These are phyloP conservation scores for Tetragonula clypearis DNA, from an alignment of 1,140 invertebrate species.

Conservation along the genomic window DNA sequence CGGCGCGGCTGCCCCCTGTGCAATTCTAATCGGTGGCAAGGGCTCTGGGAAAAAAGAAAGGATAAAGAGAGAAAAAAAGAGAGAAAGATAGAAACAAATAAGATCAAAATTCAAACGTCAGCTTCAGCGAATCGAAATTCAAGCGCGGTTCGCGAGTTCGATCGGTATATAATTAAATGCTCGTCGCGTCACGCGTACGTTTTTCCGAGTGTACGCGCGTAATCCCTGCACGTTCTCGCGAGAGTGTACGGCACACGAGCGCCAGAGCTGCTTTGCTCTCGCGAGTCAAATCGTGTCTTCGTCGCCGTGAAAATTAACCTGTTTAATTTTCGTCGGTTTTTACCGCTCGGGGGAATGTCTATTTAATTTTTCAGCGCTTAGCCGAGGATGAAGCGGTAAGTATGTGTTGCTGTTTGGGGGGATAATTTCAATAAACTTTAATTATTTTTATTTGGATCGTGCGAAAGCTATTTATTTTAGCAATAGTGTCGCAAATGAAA, in stretches of 20 bases:
- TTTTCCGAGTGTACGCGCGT: background rate
- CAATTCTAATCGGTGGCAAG: background rate
- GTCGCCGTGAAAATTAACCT: background rate
- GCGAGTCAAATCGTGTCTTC: background rate
- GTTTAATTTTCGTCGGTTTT: background rate
- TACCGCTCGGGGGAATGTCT: background rate
- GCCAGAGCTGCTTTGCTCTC: background rate
- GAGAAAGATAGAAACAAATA: background rate
- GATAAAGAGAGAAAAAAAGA: too few species aligned
- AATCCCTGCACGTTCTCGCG: constrained; percentile 27
- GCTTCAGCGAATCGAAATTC: constrained; percentile 29
- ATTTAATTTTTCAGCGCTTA: background rate
- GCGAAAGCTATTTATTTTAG: too few species aligned
- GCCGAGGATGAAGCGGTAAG: background rate
- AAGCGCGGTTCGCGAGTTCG: constrained; percentile 25
- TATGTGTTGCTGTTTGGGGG: too few species aligned
- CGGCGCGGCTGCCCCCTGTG: background rate
- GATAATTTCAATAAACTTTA: too few species aligned
- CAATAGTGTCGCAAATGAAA: too few species aligned
- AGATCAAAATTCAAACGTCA: background rate
- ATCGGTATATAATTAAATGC: constrained; percentile 60
- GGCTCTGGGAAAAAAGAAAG: too few species aligned
- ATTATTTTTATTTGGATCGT: too few species aligned
- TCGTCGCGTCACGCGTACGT: constrained; percentile 7
- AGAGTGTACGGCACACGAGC: too few species aligned